Conservation (phyloP, 2,113 vertebrate genomes). For the Callipepla squamata region DNA sequence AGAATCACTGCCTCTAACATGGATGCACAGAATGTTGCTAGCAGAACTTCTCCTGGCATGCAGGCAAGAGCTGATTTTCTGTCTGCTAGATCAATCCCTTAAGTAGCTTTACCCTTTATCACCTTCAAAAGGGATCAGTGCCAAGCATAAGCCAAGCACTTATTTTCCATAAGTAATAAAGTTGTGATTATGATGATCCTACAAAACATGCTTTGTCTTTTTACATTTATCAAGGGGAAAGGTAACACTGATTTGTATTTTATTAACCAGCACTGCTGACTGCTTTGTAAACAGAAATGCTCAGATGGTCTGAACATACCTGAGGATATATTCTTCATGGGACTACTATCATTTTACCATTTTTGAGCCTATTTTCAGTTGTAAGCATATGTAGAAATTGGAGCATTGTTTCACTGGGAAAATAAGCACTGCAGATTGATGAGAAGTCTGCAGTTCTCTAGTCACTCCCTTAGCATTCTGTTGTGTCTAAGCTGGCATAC, state of each 20-base stretch:
- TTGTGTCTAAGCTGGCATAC: conserved; percentile 39
- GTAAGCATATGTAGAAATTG: conserved; percentile 32
- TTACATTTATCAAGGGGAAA: conserved; percentile 37
- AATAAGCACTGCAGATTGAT: conserved; percentile 40
- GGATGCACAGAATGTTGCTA: background rate
- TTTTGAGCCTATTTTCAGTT: conserved; percentile 28
- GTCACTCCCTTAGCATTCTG: conserved; percentile 19
- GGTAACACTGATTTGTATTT: conserved; percentile 7
- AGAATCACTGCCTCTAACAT: conserved; percentile 10
- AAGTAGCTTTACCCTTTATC: conserved; percentile 55
- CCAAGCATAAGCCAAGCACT: conserved; percentile 10
- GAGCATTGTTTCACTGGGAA: conserved; percentile 40
- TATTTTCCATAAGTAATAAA: conserved; percentile 53
- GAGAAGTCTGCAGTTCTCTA: conserved; percentile 46
- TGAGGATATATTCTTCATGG: background rate
- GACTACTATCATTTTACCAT: background rate
- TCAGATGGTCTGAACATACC: conserved; percentile 29
- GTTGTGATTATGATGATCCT: background rate
- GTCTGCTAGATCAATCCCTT: conserved; percentile 28
- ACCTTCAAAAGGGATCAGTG: conserved; percentile 44
- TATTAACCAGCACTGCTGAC: background rate
- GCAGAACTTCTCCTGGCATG: background rate
- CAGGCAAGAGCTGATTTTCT: conserved; percentile 26
- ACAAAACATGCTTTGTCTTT: conserved; percentile 25
- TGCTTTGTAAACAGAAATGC: conserved; percentile 60